phyloP scores from a whole-genome alignment of 2,888 invertebrate genomes.

The Drosophila meridiana region DNA sequence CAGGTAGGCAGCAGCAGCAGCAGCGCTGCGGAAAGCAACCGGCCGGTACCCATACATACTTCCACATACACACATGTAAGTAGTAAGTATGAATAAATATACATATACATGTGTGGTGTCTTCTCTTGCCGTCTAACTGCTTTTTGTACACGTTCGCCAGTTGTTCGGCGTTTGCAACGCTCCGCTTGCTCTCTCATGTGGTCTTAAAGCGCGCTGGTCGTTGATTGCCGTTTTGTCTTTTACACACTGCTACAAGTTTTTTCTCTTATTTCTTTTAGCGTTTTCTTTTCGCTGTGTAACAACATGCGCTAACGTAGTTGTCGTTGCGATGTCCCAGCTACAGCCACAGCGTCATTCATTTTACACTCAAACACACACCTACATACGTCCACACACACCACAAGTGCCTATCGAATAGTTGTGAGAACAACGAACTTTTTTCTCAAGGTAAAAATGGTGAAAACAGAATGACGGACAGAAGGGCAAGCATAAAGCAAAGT shows the following conservation, averaged over 20 bases:
- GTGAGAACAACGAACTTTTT: conserved; percentile 78
- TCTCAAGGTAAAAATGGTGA: conserved; percentile 61
- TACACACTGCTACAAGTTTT: conserved; percentile 51
- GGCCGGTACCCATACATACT: conserved; percentile 66
- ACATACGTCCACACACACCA: conserved; percentile 22
- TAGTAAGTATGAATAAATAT: conserved; percentile 16
- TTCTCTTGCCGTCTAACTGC: conserved; percentile 67
- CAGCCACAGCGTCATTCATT: conserved; percentile 65
- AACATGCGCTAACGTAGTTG: conserved; percentile 55
- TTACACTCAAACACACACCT: conserved; percentile 36
- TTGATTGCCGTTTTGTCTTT: conserved; percentile 46
- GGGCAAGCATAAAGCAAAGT: conserved; percentile 57
- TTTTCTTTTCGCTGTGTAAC: conserved; percentile 74
- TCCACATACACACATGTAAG: conserved; percentile 21
- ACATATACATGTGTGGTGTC: not conserved
- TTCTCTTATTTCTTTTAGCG: conserved; percentile 26
- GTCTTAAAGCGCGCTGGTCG: conserved; percentile 45
- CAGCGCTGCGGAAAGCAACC: conserved; percentile 50
- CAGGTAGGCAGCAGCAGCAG: conserved; percentile 53
- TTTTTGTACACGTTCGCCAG: conserved; percentile 78
- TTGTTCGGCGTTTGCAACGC: conserved; percentile 64
- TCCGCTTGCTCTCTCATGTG: conserved; percentile 54
- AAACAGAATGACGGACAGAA: conserved; percentile 42
- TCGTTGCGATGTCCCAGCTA: conserved; percentile 64
- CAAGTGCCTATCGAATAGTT: conserved; percentile 55